Conservation (phyloP, 2,888 invertebrate species). For the Mesodorylaimus sp. region DNA sequence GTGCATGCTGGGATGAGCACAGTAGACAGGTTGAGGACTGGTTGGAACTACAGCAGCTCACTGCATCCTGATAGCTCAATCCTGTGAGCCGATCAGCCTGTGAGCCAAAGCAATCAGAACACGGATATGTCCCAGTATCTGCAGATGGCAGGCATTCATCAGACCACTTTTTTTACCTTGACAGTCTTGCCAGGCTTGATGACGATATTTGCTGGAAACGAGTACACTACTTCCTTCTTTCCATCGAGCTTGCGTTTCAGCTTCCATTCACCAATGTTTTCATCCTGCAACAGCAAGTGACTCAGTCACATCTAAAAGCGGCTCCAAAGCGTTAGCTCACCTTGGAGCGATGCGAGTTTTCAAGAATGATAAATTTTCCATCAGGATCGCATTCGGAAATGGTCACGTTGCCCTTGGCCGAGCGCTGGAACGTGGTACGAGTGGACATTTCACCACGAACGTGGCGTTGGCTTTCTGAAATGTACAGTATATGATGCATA, state of each 20-base stretch:
- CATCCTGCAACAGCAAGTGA: slow-evolving; percentile 23
- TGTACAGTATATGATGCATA: too few species aligned
- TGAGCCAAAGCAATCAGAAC: too few species aligned
- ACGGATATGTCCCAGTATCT: too few species aligned
- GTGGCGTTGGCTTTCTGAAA: background rate
- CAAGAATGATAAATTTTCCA: slow-evolving; percentile 35
- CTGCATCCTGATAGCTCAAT: too few species aligned
- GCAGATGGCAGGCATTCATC: too few species aligned
- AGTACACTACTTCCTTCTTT: slow-evolving; percentile 18
- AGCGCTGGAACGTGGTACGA: slow-evolving; percentile 39
- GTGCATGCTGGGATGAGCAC: too few species aligned
- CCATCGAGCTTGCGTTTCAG: slow-evolving; percentile 30
- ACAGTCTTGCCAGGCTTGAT: slow-evolving; percentile 16
- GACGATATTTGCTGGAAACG: slow-evolving; percentile 15
- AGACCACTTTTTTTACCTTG: too few species aligned
- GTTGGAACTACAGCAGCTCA: too few species aligned
- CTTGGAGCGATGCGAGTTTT: slow-evolving; percentile 34
- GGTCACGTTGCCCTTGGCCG: slow-evolving; percentile 35
- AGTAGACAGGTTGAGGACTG: too few species aligned
- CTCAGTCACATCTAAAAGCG: background rate
- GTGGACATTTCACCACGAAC: slow-evolving; percentile 32
- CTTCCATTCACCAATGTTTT: slow-evolving; percentile 31
- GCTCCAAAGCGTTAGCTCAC: slow-evolving; percentile 8
- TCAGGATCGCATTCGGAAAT: slow-evolving; percentile 34
- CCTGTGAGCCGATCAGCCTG: too few species aligned